Base-by-base conservation (phyloP, 2,113 vertebrate genomes). In the Bambusicola thoracicus region DNA sequence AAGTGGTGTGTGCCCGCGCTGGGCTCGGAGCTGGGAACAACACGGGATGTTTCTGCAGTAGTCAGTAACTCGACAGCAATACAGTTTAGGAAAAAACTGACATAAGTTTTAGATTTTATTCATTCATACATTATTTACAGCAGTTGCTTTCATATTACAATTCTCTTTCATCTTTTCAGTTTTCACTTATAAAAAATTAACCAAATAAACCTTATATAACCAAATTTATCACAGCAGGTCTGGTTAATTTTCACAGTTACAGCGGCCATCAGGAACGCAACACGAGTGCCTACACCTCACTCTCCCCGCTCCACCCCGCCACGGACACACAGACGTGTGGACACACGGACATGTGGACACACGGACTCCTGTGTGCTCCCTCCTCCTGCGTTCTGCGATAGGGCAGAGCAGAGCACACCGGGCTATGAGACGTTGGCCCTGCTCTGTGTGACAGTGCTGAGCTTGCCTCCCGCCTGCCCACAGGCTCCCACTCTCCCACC, bases 111-210 rank as follows among this genome's bases (percentile, higher is more conserved):
- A 97, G 97, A 98, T 98, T 95, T 98, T 95, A 97, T 98, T 98
- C 98, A 98, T 98, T 97, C 97, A 95, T 98, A 98, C 98, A 98
- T 94, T 98, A 98, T 99, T 97, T 98, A 99, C 98, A 99, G 98
- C 98, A 98, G 98, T 98, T 98, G 98, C 98, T 98, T 98, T 98
- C 98, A 97, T 97, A 98, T 98, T 98, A 98, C 98, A 98, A 97
- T 97, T 98, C 97, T 98, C 98, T 98, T 98, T 98, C 98, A 98
- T 97, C 98, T 98, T 97, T 98, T 98, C 98, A 98, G 95, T 97
- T 98, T 98, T 97, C 97, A 96, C 95, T 98, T 97, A 97, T 95
- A 95, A 97, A 97, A 97, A 98, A 97, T 87, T 97, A 97, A 97
- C 98, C 98, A 97, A 96, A 96, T 97, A 97, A 98, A 97, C 96